Evolutionary conservation across 2,113 vertebrate species (phyloP).

Genomic region (Calidris pygmaea): DNA sequence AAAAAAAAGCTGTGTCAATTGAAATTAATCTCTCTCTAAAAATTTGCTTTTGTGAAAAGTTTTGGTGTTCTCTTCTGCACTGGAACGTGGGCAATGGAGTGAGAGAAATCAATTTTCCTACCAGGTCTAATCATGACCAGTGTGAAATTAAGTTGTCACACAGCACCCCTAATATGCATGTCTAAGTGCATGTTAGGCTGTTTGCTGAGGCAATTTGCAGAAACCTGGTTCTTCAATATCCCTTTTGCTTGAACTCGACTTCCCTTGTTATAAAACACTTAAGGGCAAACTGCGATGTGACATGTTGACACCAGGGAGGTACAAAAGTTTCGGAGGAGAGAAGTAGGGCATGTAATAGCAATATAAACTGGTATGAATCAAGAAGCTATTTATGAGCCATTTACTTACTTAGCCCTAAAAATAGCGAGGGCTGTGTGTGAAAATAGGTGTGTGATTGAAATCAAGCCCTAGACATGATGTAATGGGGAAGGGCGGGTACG

Average conservation of each 20-base stretch:
- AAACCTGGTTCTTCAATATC: neutral
- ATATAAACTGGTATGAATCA: neutral
- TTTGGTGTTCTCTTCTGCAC: neutral
- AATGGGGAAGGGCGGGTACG: neutral
- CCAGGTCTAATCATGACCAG: neutral
- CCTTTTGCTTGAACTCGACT: neutral
- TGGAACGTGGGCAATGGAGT: neutral
- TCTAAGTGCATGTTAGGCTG: neutral
- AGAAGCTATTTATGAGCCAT: conserved; percentile 52
- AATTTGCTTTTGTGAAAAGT: neutral
- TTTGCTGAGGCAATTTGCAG: conserved; percentile 11
- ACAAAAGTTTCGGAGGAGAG: neutral
- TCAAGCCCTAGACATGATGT: conserved; percentile 32
- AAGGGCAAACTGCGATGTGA: neutral
- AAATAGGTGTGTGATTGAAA: conserved; percentile 61
- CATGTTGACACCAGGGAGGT: neutral
- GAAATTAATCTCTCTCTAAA: neutral
- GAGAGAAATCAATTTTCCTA: conserved; percentile 40
- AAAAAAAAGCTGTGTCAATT: neutral
- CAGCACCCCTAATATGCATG: neutral
- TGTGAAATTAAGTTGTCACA: conserved; percentile 49
- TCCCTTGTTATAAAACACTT: neutral
- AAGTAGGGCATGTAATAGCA: conserved; percentile 7
- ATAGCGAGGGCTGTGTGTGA: conserved; percentile 7
- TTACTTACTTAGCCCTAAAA: conserved; percentile 58